Evolutionary conservation across 2,113 vertebrate species (phyloP).

Genomic region (Ellobius talpinus): DNA sequence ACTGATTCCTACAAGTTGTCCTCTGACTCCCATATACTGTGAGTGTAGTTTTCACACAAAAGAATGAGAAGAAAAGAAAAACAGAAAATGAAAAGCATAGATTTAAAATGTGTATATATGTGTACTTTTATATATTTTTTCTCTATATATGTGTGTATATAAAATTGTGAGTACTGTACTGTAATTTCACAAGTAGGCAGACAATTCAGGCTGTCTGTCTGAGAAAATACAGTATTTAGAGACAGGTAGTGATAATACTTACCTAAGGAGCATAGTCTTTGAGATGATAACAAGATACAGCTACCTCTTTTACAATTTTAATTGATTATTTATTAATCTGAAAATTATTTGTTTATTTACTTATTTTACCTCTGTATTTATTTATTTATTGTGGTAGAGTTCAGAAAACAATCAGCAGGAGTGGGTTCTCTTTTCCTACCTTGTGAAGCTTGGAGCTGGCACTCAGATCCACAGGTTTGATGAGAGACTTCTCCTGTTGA

Average conservation of each 20-base stretch:
- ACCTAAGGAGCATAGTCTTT: neutral
- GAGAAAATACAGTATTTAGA: neutral
- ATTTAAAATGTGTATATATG: neutral
- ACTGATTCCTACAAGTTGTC: neutral
- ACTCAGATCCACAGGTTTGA: neutral
- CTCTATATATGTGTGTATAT: neutral
- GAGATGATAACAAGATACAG: neutral
- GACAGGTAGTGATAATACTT: neutral
- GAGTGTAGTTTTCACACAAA: neutral
- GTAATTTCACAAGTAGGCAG: constrained; percentile 12
- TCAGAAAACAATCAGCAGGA: neutral
- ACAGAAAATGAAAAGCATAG: neutral
- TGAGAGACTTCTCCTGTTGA: neutral
- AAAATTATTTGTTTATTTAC: neutral
- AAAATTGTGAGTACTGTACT: neutral
- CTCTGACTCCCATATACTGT: neutral
- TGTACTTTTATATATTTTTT: neutral
- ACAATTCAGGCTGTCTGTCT: neutral
- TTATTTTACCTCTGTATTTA: neutral
- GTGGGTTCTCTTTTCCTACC: neutral
- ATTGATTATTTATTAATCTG: neutral
- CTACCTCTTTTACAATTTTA: neutral
- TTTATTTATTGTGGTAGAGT: neutral
- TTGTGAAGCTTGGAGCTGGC: neutral
- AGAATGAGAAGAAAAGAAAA: neutral